Percentiles rank a stretch among this genome's conserved stretches.
phyloP scores from a whole-genome alignment of 1,140 invertebrate species.

The Cyrtorhinus lividipennis region DNA sequence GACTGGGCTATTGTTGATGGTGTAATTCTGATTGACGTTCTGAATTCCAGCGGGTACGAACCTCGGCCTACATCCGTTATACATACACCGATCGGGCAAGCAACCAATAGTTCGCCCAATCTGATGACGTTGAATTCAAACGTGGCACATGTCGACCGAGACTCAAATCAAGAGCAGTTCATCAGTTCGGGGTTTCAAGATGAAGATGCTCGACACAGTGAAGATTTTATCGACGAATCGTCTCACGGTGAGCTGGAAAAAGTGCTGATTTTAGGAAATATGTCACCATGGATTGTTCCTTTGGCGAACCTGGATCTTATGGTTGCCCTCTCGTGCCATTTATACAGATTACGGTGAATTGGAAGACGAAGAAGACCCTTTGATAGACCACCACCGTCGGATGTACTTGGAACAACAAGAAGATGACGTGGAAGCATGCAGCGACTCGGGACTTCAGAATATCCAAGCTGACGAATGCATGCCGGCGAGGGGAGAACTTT shows the following conservation, averaged over 20 bases:
- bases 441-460: constrained; percentile 31
- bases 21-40: too few species aligned
- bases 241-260: neutral
- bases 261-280: too few species aligned
- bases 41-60: too few species aligned
- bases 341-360: neutral
- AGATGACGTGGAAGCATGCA: constrained; percentile 11
- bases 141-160: neutral
- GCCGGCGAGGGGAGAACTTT: constrained; percentile 65
- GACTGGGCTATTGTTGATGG: too few species aligned
- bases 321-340: too few species aligned
- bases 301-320: too few species aligned
- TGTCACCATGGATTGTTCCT: too few species aligned
- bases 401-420: neutral
- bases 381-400: neutral
- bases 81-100: neutral
- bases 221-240: constrained; percentile 10
- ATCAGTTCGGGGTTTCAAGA: constrained; percentile 19
- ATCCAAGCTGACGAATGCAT: constrained; percentile 70
- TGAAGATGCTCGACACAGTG: constrained; percentile 16
- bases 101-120: too few species aligned
- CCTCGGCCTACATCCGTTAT: neutral
- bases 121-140: too few species aligned
- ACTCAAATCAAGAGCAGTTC: constrained; percentile 12
- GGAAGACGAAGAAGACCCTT: neutral